phyloP scores from a whole-genome alignment of 2,888 invertebrate genomes.

The Cerastoderma edule region DNA sequence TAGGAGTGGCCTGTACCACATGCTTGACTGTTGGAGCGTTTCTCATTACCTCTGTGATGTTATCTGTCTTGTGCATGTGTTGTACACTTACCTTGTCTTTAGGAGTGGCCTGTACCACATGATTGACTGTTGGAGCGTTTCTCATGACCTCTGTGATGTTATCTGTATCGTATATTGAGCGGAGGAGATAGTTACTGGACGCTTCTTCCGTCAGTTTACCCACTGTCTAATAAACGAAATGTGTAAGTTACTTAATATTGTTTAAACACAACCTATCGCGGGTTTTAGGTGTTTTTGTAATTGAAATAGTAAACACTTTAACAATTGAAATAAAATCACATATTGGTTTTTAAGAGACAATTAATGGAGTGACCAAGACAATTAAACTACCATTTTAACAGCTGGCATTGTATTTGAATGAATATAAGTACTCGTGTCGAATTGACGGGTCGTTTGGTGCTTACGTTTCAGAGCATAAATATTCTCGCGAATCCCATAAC shows the following conservation, averaged over 20 bases:
- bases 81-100: slow-evolving; percentile 64
- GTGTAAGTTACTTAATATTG: not conserved
- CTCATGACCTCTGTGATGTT: slow-evolving; percentile 51
- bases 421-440: too few species aligned
- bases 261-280: not conserved
- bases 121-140: slow-evolving; percentile 57
- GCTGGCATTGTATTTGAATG: too few species aligned
- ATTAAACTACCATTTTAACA: too few species aligned
- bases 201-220: slow-evolving; percentile 55
- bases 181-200: slow-evolving; percentile 66
- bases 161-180: slow-evolving; percentile 74
- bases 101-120: slow-evolving; percentile 67
- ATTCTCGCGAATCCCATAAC: too few species aligned
- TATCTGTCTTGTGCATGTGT: not conserved
- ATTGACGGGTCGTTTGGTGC: too few species aligned
- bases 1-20: slow-evolving; percentile 65
- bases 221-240: slow-evolving; percentile 56
- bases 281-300: too few species aligned
- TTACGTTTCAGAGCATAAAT: too few species aligned
- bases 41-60: slow-evolving; percentile 51
- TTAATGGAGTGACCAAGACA: too few species aligned
- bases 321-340: too few species aligned
- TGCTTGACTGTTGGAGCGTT: slow-evolving; percentile 62
- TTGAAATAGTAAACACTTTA: too few species aligned
- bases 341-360: too few species aligned